Evolutionary conservation across 2,888 invertebrate species (phyloP).

Genomic region (Acrobasis suavella): DNA sequence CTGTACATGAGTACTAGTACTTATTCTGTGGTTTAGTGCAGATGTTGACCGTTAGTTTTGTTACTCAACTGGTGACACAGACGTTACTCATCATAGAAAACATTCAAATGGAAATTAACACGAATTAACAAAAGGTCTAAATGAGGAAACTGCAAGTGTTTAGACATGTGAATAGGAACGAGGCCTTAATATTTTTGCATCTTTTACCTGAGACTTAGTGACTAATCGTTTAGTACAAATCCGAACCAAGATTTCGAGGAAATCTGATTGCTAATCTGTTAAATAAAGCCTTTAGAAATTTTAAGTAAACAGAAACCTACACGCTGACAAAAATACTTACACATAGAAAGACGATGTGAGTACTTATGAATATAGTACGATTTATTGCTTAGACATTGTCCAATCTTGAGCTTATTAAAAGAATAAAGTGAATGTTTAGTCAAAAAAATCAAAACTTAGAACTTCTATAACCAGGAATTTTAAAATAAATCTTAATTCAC

Average conservation of each 20-base stretch:
- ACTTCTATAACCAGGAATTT: neutral
- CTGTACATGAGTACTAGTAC: no score
- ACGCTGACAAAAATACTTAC: neutral
- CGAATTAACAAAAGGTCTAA: slow-evolving; percentile 29
- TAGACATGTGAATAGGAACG: slow-evolving; percentile 23
- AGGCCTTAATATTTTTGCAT: neutral
- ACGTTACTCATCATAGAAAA: slow-evolving; percentile 29
- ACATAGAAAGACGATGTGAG: neutral
- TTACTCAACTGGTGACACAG: slow-evolving; percentile 29
- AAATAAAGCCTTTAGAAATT: neutral
- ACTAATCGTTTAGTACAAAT: slow-evolving; percentile 18
- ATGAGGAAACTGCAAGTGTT: slow-evolving; percentile 28
- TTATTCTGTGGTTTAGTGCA: no score
- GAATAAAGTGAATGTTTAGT: no score
- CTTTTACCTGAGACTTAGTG: neutral
- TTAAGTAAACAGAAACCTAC: no score
- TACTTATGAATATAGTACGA: no score
- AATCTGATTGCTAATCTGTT: neutral
- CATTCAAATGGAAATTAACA: slow-evolving; percentile 30
- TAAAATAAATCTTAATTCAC: neutral
- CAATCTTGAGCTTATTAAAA: no score
- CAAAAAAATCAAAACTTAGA: no score
- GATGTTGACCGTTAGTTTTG: slow-evolving; percentile 7
- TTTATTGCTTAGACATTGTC: no score
- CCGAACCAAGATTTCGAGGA: slow-evolving; percentile 2